Percentiles rank a stretch among this genome's conserved stretches.
Conservation (phyloP, 1,140 invertebrate genomes). For the Uloborus diversus region DNA sequence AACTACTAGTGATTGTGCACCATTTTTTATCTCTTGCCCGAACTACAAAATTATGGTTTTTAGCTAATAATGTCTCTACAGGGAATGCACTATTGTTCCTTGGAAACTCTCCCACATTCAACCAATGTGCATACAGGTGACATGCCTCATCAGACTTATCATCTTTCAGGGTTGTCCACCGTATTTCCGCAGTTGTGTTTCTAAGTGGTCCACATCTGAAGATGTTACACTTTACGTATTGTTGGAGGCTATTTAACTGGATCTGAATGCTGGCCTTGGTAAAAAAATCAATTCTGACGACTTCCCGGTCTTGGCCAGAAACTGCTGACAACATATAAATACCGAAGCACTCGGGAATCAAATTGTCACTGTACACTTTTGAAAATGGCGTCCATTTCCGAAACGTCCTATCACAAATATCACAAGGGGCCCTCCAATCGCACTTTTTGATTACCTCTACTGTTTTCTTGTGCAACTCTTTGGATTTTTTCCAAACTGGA, state of each 20-base stretch:
- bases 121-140: conserved; percentile 40
- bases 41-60: conserved; percentile 8
- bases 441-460: conserved; percentile 14
- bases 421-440: background rate
- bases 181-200: background rate
- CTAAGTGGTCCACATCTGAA: too few relatives aligned
- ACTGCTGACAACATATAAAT: background rate
- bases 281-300: background rate
- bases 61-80: background rate
- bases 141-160: background rate
- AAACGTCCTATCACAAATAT: conserved; percentile 9
- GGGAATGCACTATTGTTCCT: background rate
- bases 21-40: conserved; percentile 13
- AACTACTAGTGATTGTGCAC: too few relatives aligned
- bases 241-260: too few relatives aligned
- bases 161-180: conserved; percentile 19
- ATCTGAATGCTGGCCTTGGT: background rate
- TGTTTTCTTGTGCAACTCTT: background rate
- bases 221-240: too few relatives aligned
- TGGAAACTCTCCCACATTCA: background rate
- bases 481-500: conserved; percentile 10
- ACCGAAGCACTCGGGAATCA: background rate
- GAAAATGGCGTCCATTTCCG: background rate
- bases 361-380: background rate
- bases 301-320: background rate